Conservation (phyloP, 2,113 vertebrate genomes). For the Erpornis zantholeuca region DNA sequence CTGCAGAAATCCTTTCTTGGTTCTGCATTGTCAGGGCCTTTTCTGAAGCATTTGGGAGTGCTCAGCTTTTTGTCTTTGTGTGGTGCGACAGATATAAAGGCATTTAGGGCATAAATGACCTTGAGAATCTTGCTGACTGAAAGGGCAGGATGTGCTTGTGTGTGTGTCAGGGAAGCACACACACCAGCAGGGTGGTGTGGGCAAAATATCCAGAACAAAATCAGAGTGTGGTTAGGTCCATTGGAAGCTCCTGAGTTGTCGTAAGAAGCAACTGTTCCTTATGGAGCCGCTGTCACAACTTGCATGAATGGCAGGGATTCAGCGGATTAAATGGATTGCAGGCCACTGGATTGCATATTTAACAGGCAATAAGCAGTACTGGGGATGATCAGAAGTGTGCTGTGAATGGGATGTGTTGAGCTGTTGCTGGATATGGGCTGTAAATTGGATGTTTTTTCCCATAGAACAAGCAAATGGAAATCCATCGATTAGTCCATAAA, state of each 20-base stretch:
- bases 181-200: neutral
- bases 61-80: neutral
- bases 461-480: neutral
- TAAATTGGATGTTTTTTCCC: neutral
- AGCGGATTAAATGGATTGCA: neutral
- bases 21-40: neutral
- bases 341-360: neutral
- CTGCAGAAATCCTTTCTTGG: neutral
- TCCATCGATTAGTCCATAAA: neutral
- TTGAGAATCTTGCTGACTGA: neutral
- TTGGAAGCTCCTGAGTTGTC: neutral
- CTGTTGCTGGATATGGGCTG: neutral
- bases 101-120: neutral
- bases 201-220: neutral
- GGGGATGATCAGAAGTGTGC: neutral
- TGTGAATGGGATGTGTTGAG: neutral
- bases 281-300: neutral
- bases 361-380: neutral
- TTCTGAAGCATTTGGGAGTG: neutral
- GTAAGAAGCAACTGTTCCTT: neutral
- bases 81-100: fast-evolving
- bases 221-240: neutral
- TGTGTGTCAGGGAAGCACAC: neutral
- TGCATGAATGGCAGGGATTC: neutral
- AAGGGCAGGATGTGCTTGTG: neutral